These are phyloP conservation scores for Spilogale gracilis DNA, from an alignment of 2,113 vertebrate genomes.

Conservation along the genomic window DNA sequence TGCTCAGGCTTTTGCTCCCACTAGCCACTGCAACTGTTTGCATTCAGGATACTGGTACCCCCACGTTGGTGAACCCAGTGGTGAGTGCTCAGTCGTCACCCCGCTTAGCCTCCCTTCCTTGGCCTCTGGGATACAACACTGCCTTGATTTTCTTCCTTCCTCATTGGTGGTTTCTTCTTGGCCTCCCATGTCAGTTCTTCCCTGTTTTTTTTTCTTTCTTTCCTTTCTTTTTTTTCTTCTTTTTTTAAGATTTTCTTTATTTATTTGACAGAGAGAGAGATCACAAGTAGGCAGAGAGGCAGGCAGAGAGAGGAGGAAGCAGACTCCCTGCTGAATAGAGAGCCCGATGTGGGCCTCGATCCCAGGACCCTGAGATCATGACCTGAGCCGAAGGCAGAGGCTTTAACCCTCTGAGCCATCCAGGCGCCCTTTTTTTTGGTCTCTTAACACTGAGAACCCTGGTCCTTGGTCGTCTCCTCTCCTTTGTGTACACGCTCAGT, in stretches of 20 bases:
- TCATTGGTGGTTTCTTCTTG: not conserved
- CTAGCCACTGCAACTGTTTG: not conserved
- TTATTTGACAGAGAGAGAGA: too few species aligned
- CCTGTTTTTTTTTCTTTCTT: too few species aligned
- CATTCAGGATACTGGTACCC: not conserved
- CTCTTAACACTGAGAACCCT: not conserved
- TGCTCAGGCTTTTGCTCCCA: not conserved
- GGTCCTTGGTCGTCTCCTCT: not conserved
- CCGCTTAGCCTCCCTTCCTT: not conserved
- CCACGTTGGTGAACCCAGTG: rapidly evolving
- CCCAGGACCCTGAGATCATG: too few species aligned
- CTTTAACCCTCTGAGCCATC: too few species aligned
- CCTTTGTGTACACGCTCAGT: not conserved
- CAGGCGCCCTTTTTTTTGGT: not conserved
- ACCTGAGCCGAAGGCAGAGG: too few species aligned
- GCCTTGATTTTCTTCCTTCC: not conserved
- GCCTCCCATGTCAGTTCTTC: not conserved
- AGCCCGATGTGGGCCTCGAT: too few species aligned
- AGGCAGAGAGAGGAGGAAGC: too few species aligned
- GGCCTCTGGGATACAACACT: not conserved
- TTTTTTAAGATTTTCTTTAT: too few species aligned
- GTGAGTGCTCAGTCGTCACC: not conserved
- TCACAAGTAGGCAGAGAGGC: too few species aligned
- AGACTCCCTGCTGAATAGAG: too few species aligned
- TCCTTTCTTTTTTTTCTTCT: too few species aligned